A percentile compares a stretch with the other conserved stretches of the same genome.
Evolutionary conservation across 2,113 vertebrate genomes (phyloP).

Genomic region (Bubo bubo): DNA sequence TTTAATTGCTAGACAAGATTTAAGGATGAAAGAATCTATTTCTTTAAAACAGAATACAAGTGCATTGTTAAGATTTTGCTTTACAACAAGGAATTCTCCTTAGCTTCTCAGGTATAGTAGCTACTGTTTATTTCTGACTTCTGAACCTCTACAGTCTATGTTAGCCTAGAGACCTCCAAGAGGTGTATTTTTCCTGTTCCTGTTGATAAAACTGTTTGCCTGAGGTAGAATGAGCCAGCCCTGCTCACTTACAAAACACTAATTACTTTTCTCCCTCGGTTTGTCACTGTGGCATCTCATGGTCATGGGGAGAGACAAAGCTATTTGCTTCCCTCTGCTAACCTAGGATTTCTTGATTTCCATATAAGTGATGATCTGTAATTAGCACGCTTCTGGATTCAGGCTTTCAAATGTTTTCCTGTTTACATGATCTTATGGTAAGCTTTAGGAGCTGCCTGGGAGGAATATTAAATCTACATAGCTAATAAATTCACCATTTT

Average conservation of each 20-base stretch:
- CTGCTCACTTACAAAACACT: background rate
- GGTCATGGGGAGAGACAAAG: fast-evolving
- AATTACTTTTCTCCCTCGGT: background rate
- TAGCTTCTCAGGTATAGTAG: background rate
- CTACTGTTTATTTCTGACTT: background rate
- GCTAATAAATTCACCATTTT: background rate
- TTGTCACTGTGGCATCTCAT: background rate
- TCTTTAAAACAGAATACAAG: background rate
- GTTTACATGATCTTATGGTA: background rate
- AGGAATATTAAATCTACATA: background rate
- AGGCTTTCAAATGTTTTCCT: constrained; percentile 17
- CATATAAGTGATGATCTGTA: background rate
- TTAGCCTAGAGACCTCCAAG: background rate
- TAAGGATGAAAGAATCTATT: background rate
- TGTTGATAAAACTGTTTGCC: background rate
- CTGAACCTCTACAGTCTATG: background rate
- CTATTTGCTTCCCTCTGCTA: background rate
- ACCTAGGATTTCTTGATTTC: background rate
- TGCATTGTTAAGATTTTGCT: background rate
- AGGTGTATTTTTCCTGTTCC: background rate
- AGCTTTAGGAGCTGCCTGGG: background rate
- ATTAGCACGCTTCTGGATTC: background rate
- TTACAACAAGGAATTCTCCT: background rate
- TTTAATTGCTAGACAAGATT: background rate
- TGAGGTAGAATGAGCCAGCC: background rate